Evolutionary conservation across 2,797 vertebrate genomes (phyloP).

Genomic region (Uromys caudimaculatus): DNA sequence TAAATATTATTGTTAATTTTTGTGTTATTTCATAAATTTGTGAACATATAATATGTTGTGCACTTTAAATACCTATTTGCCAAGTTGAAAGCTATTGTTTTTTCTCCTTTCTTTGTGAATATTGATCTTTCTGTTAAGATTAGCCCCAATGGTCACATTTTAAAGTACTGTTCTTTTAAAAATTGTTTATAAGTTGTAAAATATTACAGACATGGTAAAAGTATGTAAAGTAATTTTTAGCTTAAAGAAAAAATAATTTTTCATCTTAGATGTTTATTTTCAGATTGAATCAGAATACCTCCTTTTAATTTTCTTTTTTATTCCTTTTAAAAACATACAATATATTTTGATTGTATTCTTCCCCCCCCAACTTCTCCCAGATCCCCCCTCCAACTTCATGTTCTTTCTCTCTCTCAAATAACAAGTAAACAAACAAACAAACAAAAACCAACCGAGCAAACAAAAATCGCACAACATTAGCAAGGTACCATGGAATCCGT

Average conservation of each 20-base stretch:
- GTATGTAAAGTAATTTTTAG: background rate
- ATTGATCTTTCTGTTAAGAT: background rate
- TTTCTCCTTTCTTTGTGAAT: background rate
- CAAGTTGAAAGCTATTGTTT: background rate
- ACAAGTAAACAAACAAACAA: background rate
- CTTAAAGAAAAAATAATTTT: background rate
- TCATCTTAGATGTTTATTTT: background rate
- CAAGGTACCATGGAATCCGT: background rate
- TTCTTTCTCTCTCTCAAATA: background rate
- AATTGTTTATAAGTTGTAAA: background rate
- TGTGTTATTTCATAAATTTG: background rate
- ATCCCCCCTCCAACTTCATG: background rate
- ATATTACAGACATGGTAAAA: constrained; percentile 37
- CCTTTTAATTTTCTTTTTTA: background rate
- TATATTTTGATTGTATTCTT: background rate
- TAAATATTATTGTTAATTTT: background rate
- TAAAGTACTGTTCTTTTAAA: background rate
- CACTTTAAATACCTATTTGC: background rate
- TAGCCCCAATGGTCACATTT: background rate
- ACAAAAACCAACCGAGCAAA: background rate
- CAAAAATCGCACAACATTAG: background rate
- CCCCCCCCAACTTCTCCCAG: background rate
- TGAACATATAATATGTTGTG: background rate
- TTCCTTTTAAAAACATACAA: background rate
- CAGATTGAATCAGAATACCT: background rate